These are phyloP conservation scores for Conus betulinus DNA, from an alignment of 1,140 invertebrate species.

Conservation along the genomic window DNA sequence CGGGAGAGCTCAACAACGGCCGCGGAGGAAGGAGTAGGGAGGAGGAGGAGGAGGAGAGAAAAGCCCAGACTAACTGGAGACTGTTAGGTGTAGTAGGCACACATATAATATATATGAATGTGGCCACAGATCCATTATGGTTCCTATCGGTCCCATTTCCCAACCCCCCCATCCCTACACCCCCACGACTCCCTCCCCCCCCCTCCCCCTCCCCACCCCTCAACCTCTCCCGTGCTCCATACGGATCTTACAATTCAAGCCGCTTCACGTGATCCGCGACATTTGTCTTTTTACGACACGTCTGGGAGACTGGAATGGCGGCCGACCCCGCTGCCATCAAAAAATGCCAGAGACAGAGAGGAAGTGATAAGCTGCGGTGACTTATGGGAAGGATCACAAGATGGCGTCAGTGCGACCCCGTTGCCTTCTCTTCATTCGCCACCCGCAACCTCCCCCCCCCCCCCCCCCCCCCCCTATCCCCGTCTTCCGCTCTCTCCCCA, in stretches of 20 bases:
- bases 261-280: background rate
- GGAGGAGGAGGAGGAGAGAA: no score
- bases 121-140: background rate
- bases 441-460: background rate
- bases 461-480: no score
- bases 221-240: background rate
- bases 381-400: constrained; percentile 24
- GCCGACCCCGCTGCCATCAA: background rate
- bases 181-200: no score
- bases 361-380: constrained; percentile 12
- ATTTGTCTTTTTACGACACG: constrained; percentile 13
- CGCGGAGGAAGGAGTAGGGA: no score
- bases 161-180: no score
- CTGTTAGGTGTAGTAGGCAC: no score
- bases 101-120: no score
- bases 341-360: constrained; percentile 4
- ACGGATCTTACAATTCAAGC: background rate
- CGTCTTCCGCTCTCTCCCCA: no score
- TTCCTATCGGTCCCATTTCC: no score
- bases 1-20: no score
- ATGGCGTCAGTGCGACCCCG: constrained; percentile 11
- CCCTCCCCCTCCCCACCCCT: background rate
- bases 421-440: background rate
- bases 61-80: no score
- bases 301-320: background rate